Evolutionary conservation across 2,797 vertebrate genomes (phyloP).

Genomic region (Toxotes lorentzi): DNA sequence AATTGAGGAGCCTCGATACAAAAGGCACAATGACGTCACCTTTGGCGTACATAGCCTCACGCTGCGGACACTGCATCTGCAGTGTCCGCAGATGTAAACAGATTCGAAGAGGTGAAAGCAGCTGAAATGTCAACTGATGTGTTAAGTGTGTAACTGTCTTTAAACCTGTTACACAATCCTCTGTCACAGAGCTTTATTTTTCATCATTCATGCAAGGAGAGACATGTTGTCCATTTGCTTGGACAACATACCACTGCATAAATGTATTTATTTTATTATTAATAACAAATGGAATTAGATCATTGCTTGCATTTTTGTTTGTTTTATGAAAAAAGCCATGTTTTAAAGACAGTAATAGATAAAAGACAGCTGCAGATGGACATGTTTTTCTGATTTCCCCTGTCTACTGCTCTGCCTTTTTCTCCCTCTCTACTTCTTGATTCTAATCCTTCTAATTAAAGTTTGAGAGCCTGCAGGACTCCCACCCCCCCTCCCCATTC

Average conservation of each 20-base stretch:
- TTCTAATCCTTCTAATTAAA: constrained; percentile 95
- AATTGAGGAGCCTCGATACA: no score
- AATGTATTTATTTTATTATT: constrained; percentile 6
- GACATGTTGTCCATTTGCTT: constrained; percentile 1
- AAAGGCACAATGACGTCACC: no score
- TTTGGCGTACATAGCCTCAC: no score
- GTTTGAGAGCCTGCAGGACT: constrained; percentile 84
- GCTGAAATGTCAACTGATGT: not conserved
- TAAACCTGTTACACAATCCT: constrained; percentile 13
- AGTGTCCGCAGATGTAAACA: no score
- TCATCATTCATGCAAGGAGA: constrained; percentile 15
- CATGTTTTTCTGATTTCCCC: constrained; percentile 48
- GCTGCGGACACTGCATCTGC: no score
- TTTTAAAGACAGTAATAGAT: constrained; percentile 19
- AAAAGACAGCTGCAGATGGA: constrained; percentile 49
- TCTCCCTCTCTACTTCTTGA: constrained; percentile 48
- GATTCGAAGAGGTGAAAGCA: not conserved
- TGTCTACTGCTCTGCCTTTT: constrained; percentile 30
- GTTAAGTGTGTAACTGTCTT: not conserved
- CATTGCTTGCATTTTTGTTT: constrained; percentile 5
- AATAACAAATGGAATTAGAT: constrained; percentile 21
- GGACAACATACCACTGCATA: not conserved
- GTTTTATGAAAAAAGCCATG: constrained; percentile 23
- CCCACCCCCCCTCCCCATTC: constrained; percentile 42
- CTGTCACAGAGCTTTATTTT: not conserved